phyloP scores from a whole-genome alignment of 2,888 invertebrate genomes.

The Tenthredo notha region DNA sequence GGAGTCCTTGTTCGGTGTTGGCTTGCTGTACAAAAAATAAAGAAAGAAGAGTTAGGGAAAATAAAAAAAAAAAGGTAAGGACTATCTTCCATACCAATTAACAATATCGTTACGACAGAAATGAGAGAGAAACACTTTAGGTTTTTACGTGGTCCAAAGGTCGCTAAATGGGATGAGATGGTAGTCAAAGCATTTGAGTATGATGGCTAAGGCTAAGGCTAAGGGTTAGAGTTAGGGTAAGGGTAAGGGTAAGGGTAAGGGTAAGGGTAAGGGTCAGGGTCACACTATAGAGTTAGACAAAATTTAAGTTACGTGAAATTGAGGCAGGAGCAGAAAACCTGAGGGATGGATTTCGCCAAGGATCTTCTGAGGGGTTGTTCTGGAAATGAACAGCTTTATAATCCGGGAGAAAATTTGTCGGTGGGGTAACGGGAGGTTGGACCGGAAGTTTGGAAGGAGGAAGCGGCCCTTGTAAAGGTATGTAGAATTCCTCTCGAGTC shows the following conservation, averaged over 20 bases:
- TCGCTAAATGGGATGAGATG: neutral
- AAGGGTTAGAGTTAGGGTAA: neutral
- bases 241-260: neutral
- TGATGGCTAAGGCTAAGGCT: slow-evolving; percentile 10
- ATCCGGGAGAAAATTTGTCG: slow-evolving; percentile 55
- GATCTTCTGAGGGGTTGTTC: slow-evolving; percentile 58
- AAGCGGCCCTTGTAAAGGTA: slow-evolving; percentile 65
- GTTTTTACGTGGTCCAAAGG: neutral
- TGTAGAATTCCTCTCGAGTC: slow-evolving; percentile 10
- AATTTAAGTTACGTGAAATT: slow-evolving; percentile 26
- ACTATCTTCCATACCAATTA: neutral
- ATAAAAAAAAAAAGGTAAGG: neutral
- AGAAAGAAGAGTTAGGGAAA: slow-evolving; percentile 1
- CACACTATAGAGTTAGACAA: neutral
- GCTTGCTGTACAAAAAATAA: slow-evolving; percentile 68
- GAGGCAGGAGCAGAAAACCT: slow-evolving; percentile 11
- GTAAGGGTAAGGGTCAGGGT: neutral
- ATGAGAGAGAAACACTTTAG: neutral
- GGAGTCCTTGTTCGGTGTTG: slow-evolving; percentile 76
- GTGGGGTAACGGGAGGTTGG: slow-evolving; percentile 60
- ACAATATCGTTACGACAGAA: neutral
- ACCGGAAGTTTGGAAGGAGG: slow-evolving; percentile 66
- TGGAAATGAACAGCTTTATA: slow-evolving; percentile 62
- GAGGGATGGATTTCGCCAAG: slow-evolving; percentile 59
- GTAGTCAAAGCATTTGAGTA: slow-evolving; percentile 12